Conservation (phyloP, 2,113 vertebrate species). For the Odocoileus hemionus region DNA sequence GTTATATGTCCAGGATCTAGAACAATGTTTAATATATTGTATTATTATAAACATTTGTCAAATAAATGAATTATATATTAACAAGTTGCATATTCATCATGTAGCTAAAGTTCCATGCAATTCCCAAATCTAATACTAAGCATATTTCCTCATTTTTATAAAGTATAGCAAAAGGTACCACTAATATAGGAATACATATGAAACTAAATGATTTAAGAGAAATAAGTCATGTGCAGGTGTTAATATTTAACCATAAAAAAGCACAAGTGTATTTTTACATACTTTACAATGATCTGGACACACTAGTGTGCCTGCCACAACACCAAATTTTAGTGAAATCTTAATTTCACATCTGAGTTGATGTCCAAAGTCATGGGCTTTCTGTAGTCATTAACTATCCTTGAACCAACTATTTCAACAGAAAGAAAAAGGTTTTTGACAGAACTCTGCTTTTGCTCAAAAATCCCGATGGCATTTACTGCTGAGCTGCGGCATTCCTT, state of each 20-base stretch:
- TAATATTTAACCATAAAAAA: neutral
- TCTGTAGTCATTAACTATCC: neutral
- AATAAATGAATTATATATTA: neutral
- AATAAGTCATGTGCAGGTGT: neutral
- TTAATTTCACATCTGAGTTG: neutral
- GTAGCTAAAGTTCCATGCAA: neutral
- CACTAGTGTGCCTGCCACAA: neutral
- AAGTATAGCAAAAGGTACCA: neutral
- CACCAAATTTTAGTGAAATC: neutral
- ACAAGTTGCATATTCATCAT: neutral
- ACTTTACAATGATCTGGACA: neutral
- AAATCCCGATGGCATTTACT: neutral
- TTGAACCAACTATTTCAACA: neutral
- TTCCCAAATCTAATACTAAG: neutral
- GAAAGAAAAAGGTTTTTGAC: neutral
- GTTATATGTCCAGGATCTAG: neutral
- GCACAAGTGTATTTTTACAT: neutral
- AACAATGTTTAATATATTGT: neutral
- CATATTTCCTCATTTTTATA: neutral
- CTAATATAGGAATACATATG: neutral
- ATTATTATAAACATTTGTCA: neutral
- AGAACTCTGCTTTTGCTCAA: neutral
- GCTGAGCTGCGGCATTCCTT: neutral
- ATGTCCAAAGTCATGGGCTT: neutral
- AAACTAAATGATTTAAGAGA: neutral